Evolutionary conservation across 2,113 vertebrate genomes (phyloP).

Genomic region (Platysteira castanea): DNA sequence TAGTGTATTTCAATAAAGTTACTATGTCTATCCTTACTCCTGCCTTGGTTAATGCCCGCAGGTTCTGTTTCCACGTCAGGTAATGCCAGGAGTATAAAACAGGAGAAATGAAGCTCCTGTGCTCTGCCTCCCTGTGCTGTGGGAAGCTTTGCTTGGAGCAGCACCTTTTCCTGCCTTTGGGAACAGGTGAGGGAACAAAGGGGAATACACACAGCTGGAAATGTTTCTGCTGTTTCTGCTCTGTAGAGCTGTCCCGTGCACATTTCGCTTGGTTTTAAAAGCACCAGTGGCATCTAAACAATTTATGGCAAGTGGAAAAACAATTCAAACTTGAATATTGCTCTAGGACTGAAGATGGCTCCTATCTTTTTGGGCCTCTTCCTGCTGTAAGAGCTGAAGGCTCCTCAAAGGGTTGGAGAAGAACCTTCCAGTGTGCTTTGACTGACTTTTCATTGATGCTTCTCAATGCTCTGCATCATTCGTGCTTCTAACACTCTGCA

Average conservation of each 20-base stretch:
- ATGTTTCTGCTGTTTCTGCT: not conserved
- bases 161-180: not conserved
- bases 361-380: not conserved
- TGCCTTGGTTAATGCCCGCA: not conserved
- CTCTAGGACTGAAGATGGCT: not conserved
- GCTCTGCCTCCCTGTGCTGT: not conserved
- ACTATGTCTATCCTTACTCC: rapidly evolving
- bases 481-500: not conserved
- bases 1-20: not conserved
- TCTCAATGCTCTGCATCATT: not conserved
- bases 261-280: not conserved
- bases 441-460: not conserved
- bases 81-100: not conserved
- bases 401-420: not conserved
- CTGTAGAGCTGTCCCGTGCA: not conserved
- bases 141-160: not conserved
- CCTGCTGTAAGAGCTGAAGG: not conserved
- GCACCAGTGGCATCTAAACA: not conserved
- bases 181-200: not conserved
- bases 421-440: not conserved
- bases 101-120: not conserved
- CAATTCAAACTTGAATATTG: not conserved
- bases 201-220: not conserved
- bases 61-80: not conserved
- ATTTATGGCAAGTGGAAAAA: not conserved